A percentile compares a stretch with the other conserved stretches of the same genome.
Evolutionary conservation across 2,888 invertebrate species (phyloP).

Genomic region (Lasioglossum leucozonium): DNA sequence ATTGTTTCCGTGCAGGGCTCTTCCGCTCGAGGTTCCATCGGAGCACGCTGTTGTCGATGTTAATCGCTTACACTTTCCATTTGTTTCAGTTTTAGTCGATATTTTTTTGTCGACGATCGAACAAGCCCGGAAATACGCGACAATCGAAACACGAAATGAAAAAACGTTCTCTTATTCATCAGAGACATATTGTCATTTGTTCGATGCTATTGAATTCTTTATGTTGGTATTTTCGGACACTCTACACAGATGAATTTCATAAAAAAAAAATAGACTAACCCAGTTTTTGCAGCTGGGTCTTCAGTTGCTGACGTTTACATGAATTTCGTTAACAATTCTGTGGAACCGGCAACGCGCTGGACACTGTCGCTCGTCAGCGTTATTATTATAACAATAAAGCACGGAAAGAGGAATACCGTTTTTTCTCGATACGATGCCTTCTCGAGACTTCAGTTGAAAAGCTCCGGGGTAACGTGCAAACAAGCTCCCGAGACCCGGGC

Average conservation of each 20-base stretch:
- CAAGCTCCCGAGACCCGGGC: constrained; percentile 53
- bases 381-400: constrained; percentile 27
- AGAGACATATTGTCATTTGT: too few species aligned
- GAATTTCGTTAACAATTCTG: not conserved
- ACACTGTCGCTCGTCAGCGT: not conserved
- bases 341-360: constrained; percentile 14
- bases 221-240: too few species aligned
- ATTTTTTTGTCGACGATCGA: not conserved
- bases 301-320: too few species aligned
- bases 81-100: not conserved
- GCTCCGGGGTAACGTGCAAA: constrained; percentile 65
- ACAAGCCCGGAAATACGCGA: not conserved
- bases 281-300: too few species aligned
- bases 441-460: constrained; percentile 62
- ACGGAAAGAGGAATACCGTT: constrained; percentile 13
- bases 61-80: not conserved
- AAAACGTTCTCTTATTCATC: not conserved
- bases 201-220: too few species aligned
- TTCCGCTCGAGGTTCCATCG: not conserved
- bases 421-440: constrained; percentile 47
- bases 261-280: too few species aligned
- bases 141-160: not conserved
- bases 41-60: not conserved
- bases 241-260: too few species aligned
- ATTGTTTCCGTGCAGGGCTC: not conserved